Percentiles rank a stretch among this genome's conserved stretches.
Conservation (phyloP, 2,888 invertebrate species). For the Apodemia zela region DNA sequence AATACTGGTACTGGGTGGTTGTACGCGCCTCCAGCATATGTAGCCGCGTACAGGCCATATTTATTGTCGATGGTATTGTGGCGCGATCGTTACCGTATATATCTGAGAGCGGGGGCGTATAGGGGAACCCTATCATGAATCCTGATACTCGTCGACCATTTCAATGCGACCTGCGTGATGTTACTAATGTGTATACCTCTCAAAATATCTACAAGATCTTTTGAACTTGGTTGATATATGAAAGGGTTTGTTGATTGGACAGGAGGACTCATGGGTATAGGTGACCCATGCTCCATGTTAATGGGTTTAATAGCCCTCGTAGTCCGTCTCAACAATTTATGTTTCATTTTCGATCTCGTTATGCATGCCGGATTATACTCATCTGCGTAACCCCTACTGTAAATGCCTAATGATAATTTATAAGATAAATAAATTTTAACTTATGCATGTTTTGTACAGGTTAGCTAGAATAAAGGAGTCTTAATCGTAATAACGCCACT, state of each 20-base stretch:
- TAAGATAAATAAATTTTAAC: conserved; percentile 57
- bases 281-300: conserved; percentile 70
- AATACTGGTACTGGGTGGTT: conserved; percentile 56
- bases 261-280: conserved; percentile 51
- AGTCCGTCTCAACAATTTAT: conserved; percentile 75
- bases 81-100: conserved; percentile 72
- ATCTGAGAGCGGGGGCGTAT: conserved; percentile 68
- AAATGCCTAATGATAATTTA: conserved; percentile 58
- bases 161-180: conserved; percentile 50
- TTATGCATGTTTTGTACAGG: not conserved
- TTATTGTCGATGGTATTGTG: conserved; percentile 78
- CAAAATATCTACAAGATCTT: conserved; percentile 32
- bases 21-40: conserved; percentile 64
- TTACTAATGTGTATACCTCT: conserved; percentile 38
- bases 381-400: conserved; percentile 24
- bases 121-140: conserved; percentile 73
- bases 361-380: conserved; percentile 69
- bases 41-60: conserved; percentile 66
- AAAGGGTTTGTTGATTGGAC: conserved; percentile 75
- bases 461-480: not conserved
- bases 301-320: conserved; percentile 72
- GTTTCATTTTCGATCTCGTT: conserved; percentile 80
- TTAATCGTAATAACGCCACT: too few relatives aligned
- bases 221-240: conserved; percentile 36
- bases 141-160: conserved; percentile 70